These are phyloP conservation scores for Petromus typicus DNA, from an alignment of 2,113 vertebrate species.

Conservation along the genomic window DNA sequence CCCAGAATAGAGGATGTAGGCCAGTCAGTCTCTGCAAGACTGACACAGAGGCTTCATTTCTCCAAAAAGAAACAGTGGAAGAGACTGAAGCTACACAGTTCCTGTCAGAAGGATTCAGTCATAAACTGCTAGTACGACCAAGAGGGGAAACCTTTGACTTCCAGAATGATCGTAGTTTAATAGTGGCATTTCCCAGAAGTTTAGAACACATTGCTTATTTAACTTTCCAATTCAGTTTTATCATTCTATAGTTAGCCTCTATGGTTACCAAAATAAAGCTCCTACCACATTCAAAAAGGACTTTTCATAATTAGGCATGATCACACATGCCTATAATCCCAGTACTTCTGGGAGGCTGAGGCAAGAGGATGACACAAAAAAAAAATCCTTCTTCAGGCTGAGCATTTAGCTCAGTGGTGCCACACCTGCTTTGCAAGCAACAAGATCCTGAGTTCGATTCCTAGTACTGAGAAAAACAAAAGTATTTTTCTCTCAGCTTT, in stretches of 20 bases:
- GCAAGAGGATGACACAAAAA: not conserved
- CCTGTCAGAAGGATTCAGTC: not conserved
- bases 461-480: no score
- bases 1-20: not conserved
- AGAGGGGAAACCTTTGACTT: conserved; percentile 35
- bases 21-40: not conserved
- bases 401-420: no score
- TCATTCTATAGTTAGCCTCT: not conserved
- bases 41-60: not conserved
- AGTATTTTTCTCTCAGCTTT: not conserved
- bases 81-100: not conserved
- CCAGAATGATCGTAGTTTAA: conserved; percentile 20
- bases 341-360: not conserved
- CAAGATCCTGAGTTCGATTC: no score
- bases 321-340: not conserved
- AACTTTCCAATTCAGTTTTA: conserved; percentile 20
- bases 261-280: conserved; percentile 23
- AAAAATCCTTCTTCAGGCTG: no score
- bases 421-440: no score
- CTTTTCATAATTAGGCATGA: not conserved
- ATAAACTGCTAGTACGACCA: not conserved
- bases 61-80: conserved; percentile 40
- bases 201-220: not conserved
- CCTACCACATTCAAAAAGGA: not conserved
- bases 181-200: not conserved